Evolutionary conservation across 2,113 vertebrate genomes (phyloP), one percentile per base, ranked within the genome.

Genomic region (Bambusicola thoracicus): DNA sequence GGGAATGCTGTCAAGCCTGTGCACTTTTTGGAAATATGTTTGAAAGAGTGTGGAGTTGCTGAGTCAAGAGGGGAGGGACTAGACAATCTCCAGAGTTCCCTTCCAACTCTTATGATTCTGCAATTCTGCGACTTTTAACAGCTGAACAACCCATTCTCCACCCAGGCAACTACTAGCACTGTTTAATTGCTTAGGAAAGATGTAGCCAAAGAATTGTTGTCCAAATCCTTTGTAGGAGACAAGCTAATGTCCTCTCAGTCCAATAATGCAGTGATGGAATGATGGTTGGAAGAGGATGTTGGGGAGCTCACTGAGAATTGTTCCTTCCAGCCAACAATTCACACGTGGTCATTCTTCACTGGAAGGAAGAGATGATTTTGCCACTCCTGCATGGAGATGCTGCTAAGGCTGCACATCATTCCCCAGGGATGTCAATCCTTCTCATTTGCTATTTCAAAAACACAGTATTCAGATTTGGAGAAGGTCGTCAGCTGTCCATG

Each of bases 291-390:
- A 25, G 48, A 43, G 20, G 38, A 29, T 32, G 21, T 13, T 56
- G 16, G 21, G 21, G 10, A 22, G 30, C 19, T 40, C 40, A 40
- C 11, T 55, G 38, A 43, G 34, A 75, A 75, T n/a, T 36, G 6
- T 34, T 75, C 53, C 21, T 51, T 70, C 18, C 58, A 97, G 96
- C 85, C 92, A 72, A 92, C 4, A 90, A 83, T 2, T 48, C 96
- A 25, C 96, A 97, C 30, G 27, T 96, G 10, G 96, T 95, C 10
- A 95, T 96, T 21, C 84, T 94, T 30, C 78, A 95, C 51, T 91
- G 95, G 46, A 96, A 96, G 70, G 94, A 97, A 3, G 97, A 96
- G 36, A 91, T 96, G 15, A 72, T 96, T 27, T 86, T 85, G 34
- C 90, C 96, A 27, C 91, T 97, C 56, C 87, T 94, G 65, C 41